Conservation (phyloP, 2,888 invertebrate genomes). For the Thymelicus acteon region DNA sequence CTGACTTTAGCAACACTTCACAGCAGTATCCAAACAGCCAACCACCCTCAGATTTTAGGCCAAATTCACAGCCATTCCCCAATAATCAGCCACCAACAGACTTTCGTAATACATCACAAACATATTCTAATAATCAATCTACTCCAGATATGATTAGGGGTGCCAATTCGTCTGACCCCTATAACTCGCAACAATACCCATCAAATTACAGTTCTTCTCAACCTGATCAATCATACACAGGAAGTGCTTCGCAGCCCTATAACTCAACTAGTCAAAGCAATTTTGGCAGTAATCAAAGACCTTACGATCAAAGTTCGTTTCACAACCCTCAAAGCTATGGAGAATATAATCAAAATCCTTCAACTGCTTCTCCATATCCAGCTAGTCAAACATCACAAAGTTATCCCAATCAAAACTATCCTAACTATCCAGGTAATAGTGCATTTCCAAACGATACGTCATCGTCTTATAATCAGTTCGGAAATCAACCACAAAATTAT, state of each 20-base stretch:
- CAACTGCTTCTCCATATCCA: constrained; percentile 50
- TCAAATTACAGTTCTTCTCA: constrained; percentile 63
- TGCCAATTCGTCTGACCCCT: constrained; percentile 53
- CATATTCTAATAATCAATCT: constrained; percentile 28
- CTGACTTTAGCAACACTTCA: not conserved
- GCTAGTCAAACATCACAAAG: constrained; percentile 58
- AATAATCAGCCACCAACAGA: constrained; percentile 28
- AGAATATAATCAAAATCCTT: constrained; percentile 61
- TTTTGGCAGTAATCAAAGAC: constrained; percentile 64
- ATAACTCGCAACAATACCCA: constrained; percentile 65
- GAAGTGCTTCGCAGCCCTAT: constrained; percentile 52
- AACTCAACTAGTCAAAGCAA: constrained; percentile 61
- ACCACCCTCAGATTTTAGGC: constrained; percentile 16
- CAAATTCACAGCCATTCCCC: constrained; percentile 11
- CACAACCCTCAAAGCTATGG: constrained; percentile 61
- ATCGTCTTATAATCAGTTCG: constrained; percentile 66
- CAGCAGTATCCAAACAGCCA: constrained; percentile 26
- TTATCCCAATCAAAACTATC: constrained; percentile 52
- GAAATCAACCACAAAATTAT: constrained; percentile 62
- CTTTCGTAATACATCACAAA: constrained; percentile 23
- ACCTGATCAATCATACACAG: constrained; percentile 61
- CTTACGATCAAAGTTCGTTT: constrained; percentile 59
- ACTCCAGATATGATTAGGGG: constrained; percentile 16
- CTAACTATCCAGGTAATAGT: constrained; percentile 56
- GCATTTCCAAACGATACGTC: constrained; percentile 59